Evolutionary conservation across 2,888 invertebrate genomes (phyloP).

Genomic region (Hypomecis punctinalis): DNA sequence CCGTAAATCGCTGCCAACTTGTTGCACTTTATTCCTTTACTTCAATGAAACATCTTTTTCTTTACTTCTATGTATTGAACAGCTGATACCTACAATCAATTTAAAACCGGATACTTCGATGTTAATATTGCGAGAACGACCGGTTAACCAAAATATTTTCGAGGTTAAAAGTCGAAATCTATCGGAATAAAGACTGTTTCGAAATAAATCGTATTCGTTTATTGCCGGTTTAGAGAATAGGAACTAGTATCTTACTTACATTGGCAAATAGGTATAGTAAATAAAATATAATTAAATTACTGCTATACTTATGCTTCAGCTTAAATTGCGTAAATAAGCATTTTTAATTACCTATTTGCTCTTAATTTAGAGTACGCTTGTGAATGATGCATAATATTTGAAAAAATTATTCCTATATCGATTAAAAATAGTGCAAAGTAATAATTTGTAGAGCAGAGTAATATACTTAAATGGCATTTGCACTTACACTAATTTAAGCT

Average conservation of each 20-base stretch:
- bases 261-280: no score
- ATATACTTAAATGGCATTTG: not conserved
- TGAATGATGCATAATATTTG: no score
- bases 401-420: no score
- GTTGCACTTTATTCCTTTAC: slow-evolving; percentile 23
- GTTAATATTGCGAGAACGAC: slow-evolving; percentile 15
- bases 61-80: not conserved
- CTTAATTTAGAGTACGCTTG: no score
- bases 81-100: slow-evolving; percentile 11
- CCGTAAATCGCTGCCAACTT: slow-evolving; percentile 17
- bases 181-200: slow-evolving; percentile 19
- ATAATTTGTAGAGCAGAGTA: not conserved
- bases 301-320: no score
- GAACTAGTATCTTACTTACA: not conserved
- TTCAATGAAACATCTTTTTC: not conserved
- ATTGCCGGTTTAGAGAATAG: slow-evolving; percentile 17
- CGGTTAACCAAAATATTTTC: slow-evolving; percentile 20
- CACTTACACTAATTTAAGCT: slow-evolving; percentile 1
- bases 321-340: no score
- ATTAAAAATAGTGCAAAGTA: no score
- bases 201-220: slow-evolving; percentile 22
- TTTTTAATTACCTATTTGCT: no score
- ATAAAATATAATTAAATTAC: no score
- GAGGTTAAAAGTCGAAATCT: slow-evolving; percentile 32
- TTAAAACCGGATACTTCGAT: slow-evolving; percentile 13